Conservation (phyloP, 2,797 vertebrate genomes). For the Lepus townsendii region DNA sequence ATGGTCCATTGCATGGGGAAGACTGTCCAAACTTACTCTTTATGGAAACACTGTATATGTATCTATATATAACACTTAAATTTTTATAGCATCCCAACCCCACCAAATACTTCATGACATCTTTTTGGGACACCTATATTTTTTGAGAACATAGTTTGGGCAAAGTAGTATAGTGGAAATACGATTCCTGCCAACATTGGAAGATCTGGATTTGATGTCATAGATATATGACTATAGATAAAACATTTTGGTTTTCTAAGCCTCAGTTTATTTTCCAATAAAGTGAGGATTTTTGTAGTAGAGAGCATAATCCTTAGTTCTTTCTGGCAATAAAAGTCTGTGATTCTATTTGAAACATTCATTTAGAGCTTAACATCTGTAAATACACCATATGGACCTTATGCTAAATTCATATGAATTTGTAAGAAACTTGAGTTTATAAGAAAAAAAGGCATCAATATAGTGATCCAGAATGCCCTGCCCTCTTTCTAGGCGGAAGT, state of each 20-base stretch:
- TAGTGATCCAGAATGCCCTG: background rate
- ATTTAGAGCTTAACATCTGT: conserved; percentile 57
- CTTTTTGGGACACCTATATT: background rate
- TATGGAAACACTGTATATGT: background rate
- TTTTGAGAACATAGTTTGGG: conserved; percentile 22
- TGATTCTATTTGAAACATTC: conserved; percentile 61
- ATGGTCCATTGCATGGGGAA: background rate
- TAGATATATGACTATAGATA: conserved; percentile 9
- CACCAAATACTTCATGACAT: background rate
- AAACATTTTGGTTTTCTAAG: conserved; percentile 57
- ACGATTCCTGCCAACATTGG: conserved; percentile 37
- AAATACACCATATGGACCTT: conserved; percentile 57
- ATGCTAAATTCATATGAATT: conserved; percentile 43
- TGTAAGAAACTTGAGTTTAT: conserved; percentile 45
- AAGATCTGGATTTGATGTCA: conserved; percentile 1
- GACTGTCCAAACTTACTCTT: background rate
- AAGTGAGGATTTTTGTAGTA: conserved; percentile 54
- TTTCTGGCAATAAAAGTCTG: conserved; percentile 66
- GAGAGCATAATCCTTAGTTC: conserved; percentile 24
- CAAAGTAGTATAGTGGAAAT: conserved; percentile 1
- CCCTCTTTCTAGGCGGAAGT: background rate
- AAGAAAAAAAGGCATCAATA: background rate
- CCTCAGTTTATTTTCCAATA: conserved; percentile 65
- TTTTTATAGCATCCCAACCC: background rate
- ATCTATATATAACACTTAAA: background rate